phyloP scores from a whole-genome alignment of 1,140 invertebrate species.

The Drosophila triauraria region DNA sequence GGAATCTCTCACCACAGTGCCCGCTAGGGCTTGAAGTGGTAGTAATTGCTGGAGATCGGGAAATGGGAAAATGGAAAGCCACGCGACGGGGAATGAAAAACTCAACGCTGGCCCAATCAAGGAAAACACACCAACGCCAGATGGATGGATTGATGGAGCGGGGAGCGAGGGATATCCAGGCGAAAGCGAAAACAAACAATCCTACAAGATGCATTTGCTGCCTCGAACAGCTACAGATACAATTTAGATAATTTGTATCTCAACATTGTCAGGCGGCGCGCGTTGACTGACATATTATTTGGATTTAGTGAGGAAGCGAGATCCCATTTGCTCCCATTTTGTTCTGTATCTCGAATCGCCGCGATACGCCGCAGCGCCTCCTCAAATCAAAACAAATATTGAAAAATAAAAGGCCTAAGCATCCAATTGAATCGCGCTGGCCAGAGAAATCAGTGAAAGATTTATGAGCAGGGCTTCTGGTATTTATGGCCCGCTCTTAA shows the following conservation, averaged over 20 bases:
- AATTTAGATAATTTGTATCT: conserved; percentile 85
- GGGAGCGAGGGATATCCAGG: conserved; percentile 15
- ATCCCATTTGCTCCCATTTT: conserved; percentile 41
- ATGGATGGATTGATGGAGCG: not conserved
- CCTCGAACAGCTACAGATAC: conserved; percentile 57
- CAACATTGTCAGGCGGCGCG: conserved; percentile 74
- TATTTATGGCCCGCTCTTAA: conserved; percentile 74
- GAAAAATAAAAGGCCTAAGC: conserved; percentile 66
- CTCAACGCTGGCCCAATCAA: conserved; percentile 30
- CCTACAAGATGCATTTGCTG: conserved; percentile 72
- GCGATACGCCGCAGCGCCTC: conserved; percentile 38
- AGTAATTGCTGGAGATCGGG: conserved; percentile 34
- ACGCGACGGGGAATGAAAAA: conserved; percentile 45
- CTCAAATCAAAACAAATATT: conserved; percentile 66
- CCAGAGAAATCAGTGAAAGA: conserved; percentile 72
- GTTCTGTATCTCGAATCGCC: conserved; percentile 22
- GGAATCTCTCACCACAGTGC: conserved; percentile 79
- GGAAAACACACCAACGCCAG: conserved; percentile 11
- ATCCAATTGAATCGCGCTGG: conserved; percentile 63
- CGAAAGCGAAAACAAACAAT: conserved; percentile 71
- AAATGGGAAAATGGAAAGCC: conserved; percentile 21
- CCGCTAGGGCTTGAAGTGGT: conserved; percentile 37
- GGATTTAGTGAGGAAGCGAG: conserved; percentile 61
- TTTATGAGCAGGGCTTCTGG: conserved; percentile 72
- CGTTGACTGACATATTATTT: conserved; percentile 81